Base-by-base conservation (phyloP, 2,113 vertebrate species). In the Pipa parva region DNA sequence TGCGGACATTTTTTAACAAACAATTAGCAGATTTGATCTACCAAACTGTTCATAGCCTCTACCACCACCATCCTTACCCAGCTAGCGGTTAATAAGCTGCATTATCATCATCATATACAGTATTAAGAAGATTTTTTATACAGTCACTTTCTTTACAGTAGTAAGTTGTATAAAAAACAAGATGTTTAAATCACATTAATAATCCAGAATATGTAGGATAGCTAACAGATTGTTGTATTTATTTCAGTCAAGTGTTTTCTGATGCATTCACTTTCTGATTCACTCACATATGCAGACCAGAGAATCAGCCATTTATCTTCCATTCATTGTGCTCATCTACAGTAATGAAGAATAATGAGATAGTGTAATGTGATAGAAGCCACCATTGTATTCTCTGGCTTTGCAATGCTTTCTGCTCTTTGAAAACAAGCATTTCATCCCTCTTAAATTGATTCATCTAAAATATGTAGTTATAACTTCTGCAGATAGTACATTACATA, bases 261-360 rank as follows among this genome's bases (percentile, higher is more conserved):
- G 45, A 46, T 21, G 55, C 49, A 56, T 67, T 67, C 45, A 50
- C 17, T n/a, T 59, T 48, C 46, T 37, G 55, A 67, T 29, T 59
- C 55, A 59, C 64, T 59, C 54, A 66, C 17, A 66, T 66, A 66
- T 66, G 63, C 63, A 66, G 20, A 58, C 63, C 54, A 66, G 48
- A 45, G 52, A 36, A 26, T 58, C 54, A 36, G 54, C 64, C 48
- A 67, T 67, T 67, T 67, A 58, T 67, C 64, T 59, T 42, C 64
- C 21, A 67, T 67, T 67, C 55, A 59, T 28, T 31, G 54, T 59
- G 55, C 31, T 67, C 64, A 67, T 24, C 54, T 59, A 31, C 22
- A 58, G 64, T 67, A 67, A 67, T 67, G 64, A 67, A 67, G 55
- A 67, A 67, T 67, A 67, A 67, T 59, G 54, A 59, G 42, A 67